Conservation (phyloP, 2,113 vertebrate species). For the Prietella phreatophila region DNA sequence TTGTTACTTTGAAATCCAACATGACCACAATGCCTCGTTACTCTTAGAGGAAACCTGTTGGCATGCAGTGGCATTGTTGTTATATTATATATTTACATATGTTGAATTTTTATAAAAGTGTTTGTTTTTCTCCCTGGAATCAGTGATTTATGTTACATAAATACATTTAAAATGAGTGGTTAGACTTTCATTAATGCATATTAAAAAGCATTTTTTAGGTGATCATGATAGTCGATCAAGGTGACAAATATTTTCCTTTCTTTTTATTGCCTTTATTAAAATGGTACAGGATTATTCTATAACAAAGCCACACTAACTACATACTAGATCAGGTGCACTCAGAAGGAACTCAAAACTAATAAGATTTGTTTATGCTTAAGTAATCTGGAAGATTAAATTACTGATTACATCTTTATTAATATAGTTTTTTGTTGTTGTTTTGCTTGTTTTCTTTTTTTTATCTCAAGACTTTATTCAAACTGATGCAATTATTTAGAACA, state of each 20-base stretch:
- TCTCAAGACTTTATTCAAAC: not conserved
- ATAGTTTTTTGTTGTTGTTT: not conserved
- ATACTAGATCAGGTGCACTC: not conserved
- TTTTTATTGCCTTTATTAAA: not conserved
- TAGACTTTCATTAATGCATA: not conserved
- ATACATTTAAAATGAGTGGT: not conserved
- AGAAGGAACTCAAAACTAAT: not conserved
- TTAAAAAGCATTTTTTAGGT: not conserved
- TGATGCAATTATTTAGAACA: constrained; percentile 10
- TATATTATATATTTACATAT: not conserved
- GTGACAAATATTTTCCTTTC: not conserved
- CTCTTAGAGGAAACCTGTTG: not conserved
- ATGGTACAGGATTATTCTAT: not conserved
- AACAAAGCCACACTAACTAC: not conserved
- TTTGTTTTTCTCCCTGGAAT: not conserved
- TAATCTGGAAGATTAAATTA: constrained; percentile 15
- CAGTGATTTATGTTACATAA: not conserved
- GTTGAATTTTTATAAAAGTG: not conserved
- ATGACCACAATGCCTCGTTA: not conserved
- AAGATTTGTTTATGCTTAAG: not conserved
- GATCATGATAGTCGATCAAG: not conserved
- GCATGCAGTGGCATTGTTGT: not conserved
- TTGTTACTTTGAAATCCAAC: not conserved
- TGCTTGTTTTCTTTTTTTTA: not conserved
- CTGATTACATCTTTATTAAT: not conserved